Evolutionary conservation across 64 coral and sea anemone genomes (phyloP).

Genomic region (Astreopora myriophthalma): DNA sequence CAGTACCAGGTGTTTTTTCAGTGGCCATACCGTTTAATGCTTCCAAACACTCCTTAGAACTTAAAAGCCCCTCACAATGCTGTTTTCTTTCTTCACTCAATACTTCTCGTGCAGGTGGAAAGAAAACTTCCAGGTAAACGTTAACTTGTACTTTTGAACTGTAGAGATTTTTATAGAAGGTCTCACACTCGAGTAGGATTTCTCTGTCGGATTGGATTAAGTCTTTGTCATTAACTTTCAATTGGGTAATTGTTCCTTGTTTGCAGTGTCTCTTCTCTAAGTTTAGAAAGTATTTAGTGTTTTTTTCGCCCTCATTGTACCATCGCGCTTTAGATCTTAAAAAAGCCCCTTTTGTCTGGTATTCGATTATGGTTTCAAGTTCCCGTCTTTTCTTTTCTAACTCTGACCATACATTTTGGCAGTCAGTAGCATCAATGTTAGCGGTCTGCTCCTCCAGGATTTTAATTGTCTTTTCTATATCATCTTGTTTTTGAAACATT

Average conservation of each 20-base stretch:
- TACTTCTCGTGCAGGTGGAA: background rate
- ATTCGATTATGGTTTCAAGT: background rate
- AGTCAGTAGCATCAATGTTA: background rate
- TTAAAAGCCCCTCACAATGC: no score
- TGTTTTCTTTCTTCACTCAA: background rate
- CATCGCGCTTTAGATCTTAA: constrained; percentile 20
- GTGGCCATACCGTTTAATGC: no score
- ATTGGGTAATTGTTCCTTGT: background rate
- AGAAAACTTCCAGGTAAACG: background rate
- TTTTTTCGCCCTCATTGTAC: constrained; percentile 38
- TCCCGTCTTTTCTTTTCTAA: constrained; percentile 3
- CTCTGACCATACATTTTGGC: background rate
- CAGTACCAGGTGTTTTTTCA: no score
- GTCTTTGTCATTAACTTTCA: background rate
- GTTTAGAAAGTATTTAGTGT: background rate
- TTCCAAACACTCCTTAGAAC: no score
- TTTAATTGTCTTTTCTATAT: background rate
- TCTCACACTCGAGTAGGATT: background rate
- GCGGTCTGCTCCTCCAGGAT: background rate
- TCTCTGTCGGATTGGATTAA: background rate
- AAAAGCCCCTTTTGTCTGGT: constrained; percentile 8
- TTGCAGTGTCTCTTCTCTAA: background rate
- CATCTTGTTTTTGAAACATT: background rate
- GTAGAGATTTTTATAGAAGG: background rate
- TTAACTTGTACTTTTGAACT: background rate